Evolutionary conservation across 2,888 invertebrate genomes (phyloP).

Genomic region (Oxystoma pomonae): DNA sequence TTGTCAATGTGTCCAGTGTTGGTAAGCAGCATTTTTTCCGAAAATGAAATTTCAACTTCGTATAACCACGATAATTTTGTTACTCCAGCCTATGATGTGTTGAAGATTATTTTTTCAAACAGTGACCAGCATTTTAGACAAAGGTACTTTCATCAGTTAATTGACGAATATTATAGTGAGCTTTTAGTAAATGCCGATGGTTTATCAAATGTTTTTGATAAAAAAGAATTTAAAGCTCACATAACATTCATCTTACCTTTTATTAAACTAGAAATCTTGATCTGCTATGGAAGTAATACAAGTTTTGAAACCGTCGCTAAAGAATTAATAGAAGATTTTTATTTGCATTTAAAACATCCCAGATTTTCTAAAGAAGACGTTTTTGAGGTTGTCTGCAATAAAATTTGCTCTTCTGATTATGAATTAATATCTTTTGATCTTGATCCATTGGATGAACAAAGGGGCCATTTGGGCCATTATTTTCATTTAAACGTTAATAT

Average conservation of each 20-base stretch:
- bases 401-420: conserved; percentile 27
- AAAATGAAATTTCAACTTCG: too few relatives aligned
- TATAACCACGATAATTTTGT: conserved; percentile 1
- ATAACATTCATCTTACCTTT: conserved; percentile 9
- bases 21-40: not conserved
- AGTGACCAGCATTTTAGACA: conserved; percentile 20
- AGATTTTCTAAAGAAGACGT: conserved; percentile 31
- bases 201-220: conserved; percentile 2
- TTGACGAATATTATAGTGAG: conserved; percentile 17
- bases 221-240: conserved; percentile 6
- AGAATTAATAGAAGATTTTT: conserved; percentile 9
- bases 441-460: conserved; percentile 23
- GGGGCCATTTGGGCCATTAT: conserved; percentile 36
- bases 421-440: conserved; percentile 23
- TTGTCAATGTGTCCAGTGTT: not conserved
- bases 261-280: conserved; percentile 8
- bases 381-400: conserved; percentile 28
- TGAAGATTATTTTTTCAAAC: conserved; percentile 17
- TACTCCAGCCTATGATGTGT: conserved; percentile 19
- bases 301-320: not conserved
- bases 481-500: conserved; percentile 29
- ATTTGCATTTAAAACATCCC: conserved; percentile 13
- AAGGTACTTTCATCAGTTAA: conserved; percentile 17
- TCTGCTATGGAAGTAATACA: not conserved
- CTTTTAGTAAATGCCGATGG: conserved; percentile 7